Base-by-base conservation (phyloP, 2,888 invertebrate genomes). In the Schizotus pectinicornis region DNA sequence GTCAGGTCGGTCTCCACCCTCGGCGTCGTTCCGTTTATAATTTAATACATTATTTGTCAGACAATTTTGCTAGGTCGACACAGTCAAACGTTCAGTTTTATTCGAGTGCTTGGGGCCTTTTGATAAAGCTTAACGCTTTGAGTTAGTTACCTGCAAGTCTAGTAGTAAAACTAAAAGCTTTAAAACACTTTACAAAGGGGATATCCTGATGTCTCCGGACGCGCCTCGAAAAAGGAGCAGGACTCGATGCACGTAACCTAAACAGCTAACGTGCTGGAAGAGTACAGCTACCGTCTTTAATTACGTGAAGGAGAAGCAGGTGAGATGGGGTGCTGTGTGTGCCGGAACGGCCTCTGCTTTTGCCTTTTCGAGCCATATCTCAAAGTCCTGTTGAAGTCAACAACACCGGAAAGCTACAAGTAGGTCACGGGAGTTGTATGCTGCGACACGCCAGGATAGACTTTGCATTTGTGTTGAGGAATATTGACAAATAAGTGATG, bases 331-430 rank as follows among this genome's bases (percentile, higher is more conserved):
- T 37, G 39, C 14, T 56, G 56, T 52, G 56, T 51, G 31, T 56
- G 14, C 55, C 45, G 52, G 50, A 56, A 56, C 52, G 39, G 45
- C 54, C 55, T n/a, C n/a, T 59, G 46, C 49, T 22, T 22, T 51
- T 49, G 47, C 52, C 48, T 56, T 60, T 56, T 56, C 52, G 41
- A 42, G 47, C 42, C 51, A 51, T 56, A 55, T 60, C 60, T 56
- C 52, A 60, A 56, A 35, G 46, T 48, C 34, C 31, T 35, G 37
- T 22, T 11, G 52, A 52, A 56, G 56, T 60, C 60, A 60, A 60
- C 60, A 60, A 60, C 60, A 52, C 56, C 39, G 41, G 46, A 59
- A 50, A 56, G 60, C 60, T 60, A 60, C 60, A 60, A 60, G 60
- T 60, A 60, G 60, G 60, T 60, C 60, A 60, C 56, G 22, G 22